phyloP scores from a whole-genome alignment of 2,888 invertebrate species.

The Schizaphis graminum region DNA sequence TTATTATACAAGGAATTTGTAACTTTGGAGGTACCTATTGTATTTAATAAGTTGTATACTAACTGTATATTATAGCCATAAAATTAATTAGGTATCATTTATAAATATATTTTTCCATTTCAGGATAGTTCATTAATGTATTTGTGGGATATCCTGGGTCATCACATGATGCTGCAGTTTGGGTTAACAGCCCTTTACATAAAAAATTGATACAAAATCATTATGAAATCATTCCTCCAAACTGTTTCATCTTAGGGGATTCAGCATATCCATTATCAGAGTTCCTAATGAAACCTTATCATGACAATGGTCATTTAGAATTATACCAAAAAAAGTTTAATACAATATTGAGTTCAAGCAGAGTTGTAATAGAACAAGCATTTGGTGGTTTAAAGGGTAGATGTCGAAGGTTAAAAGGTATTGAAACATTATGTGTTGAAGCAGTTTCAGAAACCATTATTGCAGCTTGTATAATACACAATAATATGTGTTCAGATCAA shows the following conservation, averaged over 20 bases:
- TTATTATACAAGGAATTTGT: background rate
- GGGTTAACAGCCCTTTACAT: background rate
- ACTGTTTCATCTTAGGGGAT: background rate
- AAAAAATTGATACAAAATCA: background rate
- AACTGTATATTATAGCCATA: background rate
- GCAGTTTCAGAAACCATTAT: background rate
- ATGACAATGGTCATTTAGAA: background rate
- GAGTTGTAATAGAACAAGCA: background rate
- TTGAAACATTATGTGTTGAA: background rate
- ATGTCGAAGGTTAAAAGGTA: background rate
- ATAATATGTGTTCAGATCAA: constrained; percentile 14
- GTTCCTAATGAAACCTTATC: constrained; percentile 12
- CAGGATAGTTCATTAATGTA: constrained; percentile 60
- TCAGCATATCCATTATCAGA: constrained; percentile 1
- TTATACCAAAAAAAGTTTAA: background rate
- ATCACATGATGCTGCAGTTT: constrained; percentile 66
- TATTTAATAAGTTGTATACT: background rate
- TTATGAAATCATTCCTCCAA: background rate
- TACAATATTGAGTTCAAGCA: background rate
- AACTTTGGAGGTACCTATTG: background rate
- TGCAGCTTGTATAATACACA: constrained; percentile 11
- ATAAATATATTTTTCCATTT: background rate
- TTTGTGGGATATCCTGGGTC: constrained; percentile 66
- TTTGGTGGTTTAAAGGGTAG: background rate
- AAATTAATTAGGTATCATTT: background rate